Evolutionary conservation across 1,140 invertebrate species (phyloP), one percentile per base, ranked within the genome.

Genomic region (Elymnias hypermnestra): DNA sequence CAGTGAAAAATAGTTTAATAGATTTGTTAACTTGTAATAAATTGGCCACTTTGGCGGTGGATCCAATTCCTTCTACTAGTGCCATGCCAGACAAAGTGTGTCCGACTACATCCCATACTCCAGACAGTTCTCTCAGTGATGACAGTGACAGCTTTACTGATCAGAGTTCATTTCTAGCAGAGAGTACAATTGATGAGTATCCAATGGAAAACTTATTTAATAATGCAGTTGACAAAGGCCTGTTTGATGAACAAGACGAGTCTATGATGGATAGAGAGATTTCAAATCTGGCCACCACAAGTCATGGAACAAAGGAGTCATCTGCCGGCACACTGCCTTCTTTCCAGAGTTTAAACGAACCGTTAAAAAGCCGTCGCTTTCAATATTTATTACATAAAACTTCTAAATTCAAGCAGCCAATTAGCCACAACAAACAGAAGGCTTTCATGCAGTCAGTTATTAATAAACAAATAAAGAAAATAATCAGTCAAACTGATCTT

Each of bases 351-450:
- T 62, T 82, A 62, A 83, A 78, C 69, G 83, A 87, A 55, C 76
- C 77, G 25, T 57, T 77, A 39, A 87, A 87, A 58, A 87, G 83
- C 56, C 87, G 86, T 57, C 54, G 83, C 17, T 81, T 87, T 42
- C 84, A 87, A 50, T 87, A 86, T 67, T 57, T 87, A 43, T 64
- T 87, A n/a, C 86, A 87, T 52, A 87, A 86, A 55, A 87, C 86
- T 5, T 87, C 86, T 8, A 87, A 86, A 62, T 83, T 83, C 33
- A 85, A 83, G 38, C 83, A 84, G 60, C 83, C 83, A n/a, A 82
- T 83, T 31, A 71, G 77, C 3, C 79, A 84, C 35, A 87, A 74
- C 53, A 87, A 87, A 53, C 82, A 86, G 46, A 87, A 83, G 43
- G 82, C 83, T 10, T 86, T 87, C 14, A 84, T 87, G 69, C 84